Percentiles rank a stretch among this genome's conserved stretches.
These are phyloP conservation scores for Antigone vipio DNA, from an alignment of 2,113 vertebrate species.

Conservation along the genomic window DNA sequence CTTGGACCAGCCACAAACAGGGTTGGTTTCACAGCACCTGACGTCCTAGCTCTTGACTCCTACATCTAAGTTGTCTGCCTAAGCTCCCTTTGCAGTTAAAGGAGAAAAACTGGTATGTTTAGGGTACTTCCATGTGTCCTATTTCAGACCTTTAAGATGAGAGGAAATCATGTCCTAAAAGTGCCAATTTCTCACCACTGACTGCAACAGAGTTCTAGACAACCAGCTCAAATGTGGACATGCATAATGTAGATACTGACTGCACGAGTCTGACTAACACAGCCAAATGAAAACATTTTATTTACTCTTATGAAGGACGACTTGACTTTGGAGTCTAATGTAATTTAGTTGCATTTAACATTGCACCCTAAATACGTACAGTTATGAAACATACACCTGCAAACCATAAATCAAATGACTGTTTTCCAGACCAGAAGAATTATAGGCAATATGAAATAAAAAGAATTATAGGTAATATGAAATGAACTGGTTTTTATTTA, in stretches of 20 bases:
- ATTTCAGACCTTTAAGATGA: background rate
- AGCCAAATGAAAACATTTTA: background rate
- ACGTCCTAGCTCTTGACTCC: background rate
- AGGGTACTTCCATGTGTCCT: background rate
- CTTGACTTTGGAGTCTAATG: background rate
- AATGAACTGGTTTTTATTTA: background rate
- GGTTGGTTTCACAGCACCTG: background rate
- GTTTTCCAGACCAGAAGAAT: background rate
- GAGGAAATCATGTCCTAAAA: background rate
- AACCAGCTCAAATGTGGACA: background rate
- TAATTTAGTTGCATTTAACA: background rate
- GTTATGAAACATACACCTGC: background rate
- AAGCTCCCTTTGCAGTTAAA: background rate
- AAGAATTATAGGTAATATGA: background rate
- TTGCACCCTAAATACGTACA: background rate
- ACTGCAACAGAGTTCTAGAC: background rate
- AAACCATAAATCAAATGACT: slow-evolving; percentile 22
- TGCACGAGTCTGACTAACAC: background rate
- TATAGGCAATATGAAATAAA: background rate
- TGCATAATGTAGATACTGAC: background rate
- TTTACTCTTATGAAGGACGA: background rate
- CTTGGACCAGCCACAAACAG: accelerated
- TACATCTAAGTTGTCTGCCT: background rate
- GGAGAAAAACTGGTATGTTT: background rate
- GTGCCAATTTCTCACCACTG: background rate